Evolutionary conservation across 2,113 vertebrate species (phyloP).

Genomic region (Castor canadensis): DNA sequence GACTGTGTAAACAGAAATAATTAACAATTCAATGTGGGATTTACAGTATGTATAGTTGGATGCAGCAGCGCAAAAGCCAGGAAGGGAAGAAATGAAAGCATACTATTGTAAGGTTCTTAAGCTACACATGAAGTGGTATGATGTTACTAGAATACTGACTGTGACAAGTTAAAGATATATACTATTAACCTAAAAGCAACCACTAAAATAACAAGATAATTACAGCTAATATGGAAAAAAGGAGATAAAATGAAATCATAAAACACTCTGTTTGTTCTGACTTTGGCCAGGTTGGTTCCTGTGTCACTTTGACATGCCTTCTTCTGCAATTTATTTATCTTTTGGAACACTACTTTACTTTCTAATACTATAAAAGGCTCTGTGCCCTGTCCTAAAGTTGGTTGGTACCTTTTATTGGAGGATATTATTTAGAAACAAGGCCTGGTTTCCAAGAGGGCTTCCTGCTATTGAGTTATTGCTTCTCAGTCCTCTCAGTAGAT

Average conservation of each 20-base stretch:
- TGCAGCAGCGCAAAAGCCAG: not conserved
- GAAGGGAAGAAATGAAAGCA: too few species aligned
- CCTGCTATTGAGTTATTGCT: not conserved
- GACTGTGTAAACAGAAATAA: not conserved
- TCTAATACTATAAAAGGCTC: not conserved
- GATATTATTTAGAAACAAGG: conserved; percentile 27
- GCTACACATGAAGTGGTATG: not conserved
- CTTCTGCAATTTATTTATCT: not conserved
- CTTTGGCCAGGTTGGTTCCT: not conserved
- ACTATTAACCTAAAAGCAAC: not conserved
- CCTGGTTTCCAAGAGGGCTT: not conserved
- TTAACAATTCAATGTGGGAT: not conserved
- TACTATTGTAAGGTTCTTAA: too few species aligned
- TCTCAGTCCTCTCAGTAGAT: not conserved
- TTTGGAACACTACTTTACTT: not conserved
- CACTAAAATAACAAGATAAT: not conserved
- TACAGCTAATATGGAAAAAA: not conserved
- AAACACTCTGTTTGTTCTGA: not conserved
- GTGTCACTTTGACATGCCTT: not conserved
- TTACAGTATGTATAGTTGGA: not conserved
- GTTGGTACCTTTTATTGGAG: not conserved
- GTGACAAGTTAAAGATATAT: not conserved
- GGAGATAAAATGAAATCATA: not conserved
- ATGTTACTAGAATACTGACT: not conserved
- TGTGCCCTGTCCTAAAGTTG: not conserved